These are phyloP conservation scores for Masnerella sp. DNA, from an alignment of 2,888 invertebrate species.

Conservation along the genomic window DNA sequence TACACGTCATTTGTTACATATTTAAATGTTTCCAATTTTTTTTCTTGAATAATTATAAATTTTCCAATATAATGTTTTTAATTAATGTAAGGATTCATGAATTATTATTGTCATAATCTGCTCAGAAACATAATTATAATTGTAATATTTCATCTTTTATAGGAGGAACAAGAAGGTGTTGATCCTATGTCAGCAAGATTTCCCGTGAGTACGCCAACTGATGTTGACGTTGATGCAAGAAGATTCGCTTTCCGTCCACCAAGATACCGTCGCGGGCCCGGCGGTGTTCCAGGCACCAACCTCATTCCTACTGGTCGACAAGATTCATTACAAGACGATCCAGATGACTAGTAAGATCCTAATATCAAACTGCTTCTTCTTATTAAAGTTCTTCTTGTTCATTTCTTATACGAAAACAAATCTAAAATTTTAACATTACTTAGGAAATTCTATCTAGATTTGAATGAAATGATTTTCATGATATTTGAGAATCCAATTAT, in stretches of 20 bases:
- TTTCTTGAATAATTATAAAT: no score
- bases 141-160: no score
- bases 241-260: constrained; percentile 78
- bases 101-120: no score
- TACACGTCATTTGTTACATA: no score
- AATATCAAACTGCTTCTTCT: not conserved
- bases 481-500: no score
- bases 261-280: constrained; percentile 73
- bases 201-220: constrained; percentile 75
- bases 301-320: constrained; percentile 73
- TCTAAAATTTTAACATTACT: no score
- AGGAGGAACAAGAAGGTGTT: constrained; percentile 82
- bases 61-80: no score
- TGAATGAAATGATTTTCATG: no score
- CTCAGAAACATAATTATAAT: no score
- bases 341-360: constrained; percentile 73
- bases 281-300: constrained; percentile 69
- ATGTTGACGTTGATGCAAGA: constrained; percentile 76
- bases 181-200: constrained; percentile 76
- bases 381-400: not conserved
- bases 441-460: no score
- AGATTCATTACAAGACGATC: constrained; percentile 73
- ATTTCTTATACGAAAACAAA: not conserved
- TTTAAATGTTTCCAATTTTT: no score
- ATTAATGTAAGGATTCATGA: not conserved